Percentiles rank a stretch among this genome's conserved stretches.
Evolutionary conservation across 2,113 vertebrate genomes (phyloP).

Genomic region (Stomatorhinus ivindoensis): DNA sequence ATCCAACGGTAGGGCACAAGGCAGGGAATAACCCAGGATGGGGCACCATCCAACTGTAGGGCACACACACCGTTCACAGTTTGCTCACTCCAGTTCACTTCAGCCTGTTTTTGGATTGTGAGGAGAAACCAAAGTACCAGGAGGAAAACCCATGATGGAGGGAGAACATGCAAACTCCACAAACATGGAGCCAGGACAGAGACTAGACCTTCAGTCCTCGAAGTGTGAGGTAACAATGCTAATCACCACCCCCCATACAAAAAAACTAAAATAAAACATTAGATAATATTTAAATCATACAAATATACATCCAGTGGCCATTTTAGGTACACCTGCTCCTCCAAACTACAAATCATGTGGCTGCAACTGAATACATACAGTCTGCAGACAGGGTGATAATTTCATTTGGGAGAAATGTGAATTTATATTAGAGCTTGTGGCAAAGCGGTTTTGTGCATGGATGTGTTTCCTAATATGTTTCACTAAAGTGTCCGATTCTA

Average conservation of each 20-base stretch:
- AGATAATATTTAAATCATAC: background rate
- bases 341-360: background rate
- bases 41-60: background rate
- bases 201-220: background rate
- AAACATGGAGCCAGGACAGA: background rate
- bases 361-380: background rate
- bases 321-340: background rate
- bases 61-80: background rate
- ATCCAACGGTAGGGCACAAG: background rate
- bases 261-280: background rate
- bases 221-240: background rate
- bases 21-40: background rate
- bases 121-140: background rate
- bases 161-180: background rate
- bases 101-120: background rate
- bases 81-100: background rate
- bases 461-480: background rate
- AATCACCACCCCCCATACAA: background rate
- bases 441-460: background rate
- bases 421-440: background rate
- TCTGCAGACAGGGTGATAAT: background rate
- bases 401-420: background rate
- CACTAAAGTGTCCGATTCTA: background rate
- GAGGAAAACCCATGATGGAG: background rate
- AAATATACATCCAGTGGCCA: background rate